Evolutionary conservation across 2,888 invertebrate genomes (phyloP).

Genomic region (Drosophila tanythrix): DNA sequence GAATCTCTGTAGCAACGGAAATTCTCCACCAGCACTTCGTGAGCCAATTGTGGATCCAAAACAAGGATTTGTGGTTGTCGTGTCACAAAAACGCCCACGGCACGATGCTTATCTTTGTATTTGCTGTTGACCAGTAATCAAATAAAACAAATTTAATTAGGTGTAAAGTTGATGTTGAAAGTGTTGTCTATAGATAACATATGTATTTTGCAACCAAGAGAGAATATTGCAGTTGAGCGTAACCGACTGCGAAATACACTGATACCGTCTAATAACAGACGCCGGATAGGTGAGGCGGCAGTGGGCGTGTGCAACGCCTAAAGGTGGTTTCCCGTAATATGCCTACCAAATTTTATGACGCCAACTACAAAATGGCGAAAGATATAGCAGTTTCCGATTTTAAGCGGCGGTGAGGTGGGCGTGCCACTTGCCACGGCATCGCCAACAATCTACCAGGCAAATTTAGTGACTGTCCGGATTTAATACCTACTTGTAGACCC

Average conservation of each 20-base stretch:
- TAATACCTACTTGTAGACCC: constrained; percentile 83
- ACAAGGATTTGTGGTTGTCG: constrained; percentile 83
- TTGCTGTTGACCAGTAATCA: constrained; percentile 53
- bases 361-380: background rate
- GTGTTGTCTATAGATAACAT: background rate
- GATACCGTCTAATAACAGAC: background rate
- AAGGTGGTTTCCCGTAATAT: background rate
- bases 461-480: background rate
- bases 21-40: constrained; percentile 83
- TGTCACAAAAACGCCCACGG: constrained; percentile 84
- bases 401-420: background rate
- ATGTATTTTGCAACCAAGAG: background rate
- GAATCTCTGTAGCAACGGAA: constrained; percentile 83
- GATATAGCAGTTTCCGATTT: background rate
- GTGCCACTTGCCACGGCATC: background rate
- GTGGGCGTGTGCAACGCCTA: background rate
- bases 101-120: constrained; percentile 75
- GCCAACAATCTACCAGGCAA: no score
- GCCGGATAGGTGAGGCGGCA: no score
- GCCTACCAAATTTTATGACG: background rate
- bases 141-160: background rate
- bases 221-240: background rate
- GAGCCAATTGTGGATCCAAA: constrained; percentile 83
- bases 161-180: background rate
- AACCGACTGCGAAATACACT: background rate